Percentiles rank a stretch among this genome's conserved stretches.
Evolutionary conservation across 1,140 invertebrate genomes (phyloP).

Genomic region (Bombus cullumanus): DNA sequence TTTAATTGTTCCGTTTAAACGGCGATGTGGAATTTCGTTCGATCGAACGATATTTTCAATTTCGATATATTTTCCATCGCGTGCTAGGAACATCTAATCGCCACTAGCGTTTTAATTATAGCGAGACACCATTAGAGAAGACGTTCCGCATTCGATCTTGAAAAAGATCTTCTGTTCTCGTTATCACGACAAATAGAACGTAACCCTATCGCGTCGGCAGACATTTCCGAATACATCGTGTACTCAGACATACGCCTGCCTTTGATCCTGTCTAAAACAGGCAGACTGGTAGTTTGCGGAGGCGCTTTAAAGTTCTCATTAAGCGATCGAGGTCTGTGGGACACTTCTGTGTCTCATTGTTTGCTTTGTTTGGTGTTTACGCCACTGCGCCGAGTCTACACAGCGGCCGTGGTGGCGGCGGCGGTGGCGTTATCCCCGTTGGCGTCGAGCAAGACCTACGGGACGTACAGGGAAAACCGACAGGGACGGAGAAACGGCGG

Average conservation of each 20-base stretch:
- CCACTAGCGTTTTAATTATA: not conserved
- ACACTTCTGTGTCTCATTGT: slow-evolving; percentile 76
- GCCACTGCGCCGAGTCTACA: slow-evolving; percentile 53
- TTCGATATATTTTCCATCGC: not conserved
- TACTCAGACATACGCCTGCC: not conserved
- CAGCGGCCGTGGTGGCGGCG: slow-evolving; percentile 27
- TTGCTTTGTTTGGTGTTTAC: slow-evolving; percentile 79
- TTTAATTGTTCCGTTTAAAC: not conserved
- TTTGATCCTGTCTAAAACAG: slow-evolving; percentile 50
- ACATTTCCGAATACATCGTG: not conserved
- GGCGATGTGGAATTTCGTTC: not conserved
- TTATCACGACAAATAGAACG: not conserved
- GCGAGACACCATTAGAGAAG: no score
- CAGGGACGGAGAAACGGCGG: no score
- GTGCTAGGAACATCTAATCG: not conserved
- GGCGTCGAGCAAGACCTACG: slow-evolving; percentile 30
- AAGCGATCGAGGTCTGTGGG: slow-evolving; percentile 78
- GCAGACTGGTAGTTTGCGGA: slow-evolving; percentile 59
- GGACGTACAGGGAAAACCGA: not conserved
- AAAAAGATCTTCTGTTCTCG: no score
- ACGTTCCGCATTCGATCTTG: not conserved
- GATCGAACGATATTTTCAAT: not conserved
- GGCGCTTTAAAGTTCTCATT: slow-evolving; percentile 78
- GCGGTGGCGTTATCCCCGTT: slow-evolving; percentile 26
- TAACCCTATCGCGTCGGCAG: not conserved